phyloP scores from a whole-genome alignment of 2,797 vertebrate genomes.

The Chromobotia macracanthus region DNA sequence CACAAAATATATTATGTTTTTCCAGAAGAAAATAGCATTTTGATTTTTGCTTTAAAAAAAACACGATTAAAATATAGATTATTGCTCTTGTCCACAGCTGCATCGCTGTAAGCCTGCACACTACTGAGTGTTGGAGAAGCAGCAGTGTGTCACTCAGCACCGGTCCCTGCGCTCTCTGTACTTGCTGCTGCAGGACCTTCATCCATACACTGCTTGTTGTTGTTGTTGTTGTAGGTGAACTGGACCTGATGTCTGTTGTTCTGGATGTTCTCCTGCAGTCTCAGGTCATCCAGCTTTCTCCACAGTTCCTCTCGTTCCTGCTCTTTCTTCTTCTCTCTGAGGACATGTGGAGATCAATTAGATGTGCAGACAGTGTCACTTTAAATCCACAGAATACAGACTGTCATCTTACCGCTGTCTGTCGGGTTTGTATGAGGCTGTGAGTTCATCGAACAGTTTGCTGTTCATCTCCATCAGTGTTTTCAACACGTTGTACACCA shows the following conservation, averaged over 20 bases:
- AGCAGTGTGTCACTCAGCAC: slow-evolving; percentile 79
- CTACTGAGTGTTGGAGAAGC: background rate
- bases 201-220: slow-evolving; percentile 45
- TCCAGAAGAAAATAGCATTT: slow-evolving; percentile 79
- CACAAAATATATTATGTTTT: slow-evolving; percentile 75
- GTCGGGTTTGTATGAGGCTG: slow-evolving; percentile 93
- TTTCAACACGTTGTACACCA: slow-evolving; percentile 97
- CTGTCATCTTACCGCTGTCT: slow-evolving; percentile 82
- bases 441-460: slow-evolving; percentile 94
- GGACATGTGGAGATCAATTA: background rate
- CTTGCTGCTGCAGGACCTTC: slow-evolving; percentile 49
- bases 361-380: background rate
- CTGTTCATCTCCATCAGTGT: slow-evolving; percentile 98
- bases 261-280: slow-evolving; percentile 81
- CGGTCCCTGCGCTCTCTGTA: slow-evolving; percentile 54
- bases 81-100: slow-evolving; percentile 69
- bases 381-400: background rate
- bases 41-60: slow-evolving; percentile 66
- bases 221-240: slow-evolving; percentile 76
- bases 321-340: slow-evolving; percentile 96
- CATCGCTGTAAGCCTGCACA: slow-evolving; percentile 24
- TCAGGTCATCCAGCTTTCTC: slow-evolving; percentile 91
- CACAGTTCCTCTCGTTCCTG: slow-evolving; percentile 95
- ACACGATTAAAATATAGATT: slow-evolving; percentile 76
- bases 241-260: slow-evolving; percentile 81